Evolutionary conservation across 2,888 invertebrate species (phyloP).

Genomic region (Nephrotoma appendiculata): DNA sequence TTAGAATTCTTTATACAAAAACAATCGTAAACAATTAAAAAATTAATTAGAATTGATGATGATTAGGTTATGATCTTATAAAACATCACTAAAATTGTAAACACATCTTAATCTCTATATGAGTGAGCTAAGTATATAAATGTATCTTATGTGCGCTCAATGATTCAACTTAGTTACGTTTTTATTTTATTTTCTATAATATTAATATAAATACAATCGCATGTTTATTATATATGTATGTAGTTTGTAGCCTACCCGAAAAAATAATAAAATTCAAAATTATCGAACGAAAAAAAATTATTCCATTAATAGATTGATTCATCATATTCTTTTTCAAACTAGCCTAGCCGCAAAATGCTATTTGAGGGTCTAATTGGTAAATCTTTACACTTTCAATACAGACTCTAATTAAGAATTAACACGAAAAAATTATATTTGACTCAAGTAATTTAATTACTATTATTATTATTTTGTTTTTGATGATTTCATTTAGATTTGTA

Average conservation of each 20-base stretch:
- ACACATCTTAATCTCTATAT: background rate
- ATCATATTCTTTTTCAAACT: background rate
- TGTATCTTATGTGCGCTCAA: background rate
- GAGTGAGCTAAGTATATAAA: background rate
- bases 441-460: background rate
- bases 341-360: background rate
- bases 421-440: background rate
- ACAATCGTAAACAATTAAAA: background rate
- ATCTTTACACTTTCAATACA: background rate
- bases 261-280: background rate
- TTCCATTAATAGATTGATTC: background rate
- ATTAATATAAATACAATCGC: background rate
- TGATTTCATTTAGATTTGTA: background rate
- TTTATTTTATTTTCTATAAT: background rate
- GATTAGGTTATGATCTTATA: background rate
- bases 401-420: background rate
- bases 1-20: background rate
- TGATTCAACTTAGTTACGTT: background rate
- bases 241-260: background rate
- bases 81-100: background rate
- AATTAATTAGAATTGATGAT: background rate
- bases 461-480: background rate
- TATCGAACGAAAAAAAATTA: background rate
- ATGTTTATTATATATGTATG: background rate
- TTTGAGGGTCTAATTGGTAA: background rate